Conservation (phyloP, 2,113 vertebrate genomes). For the Neofelis nebulosa region DNA sequence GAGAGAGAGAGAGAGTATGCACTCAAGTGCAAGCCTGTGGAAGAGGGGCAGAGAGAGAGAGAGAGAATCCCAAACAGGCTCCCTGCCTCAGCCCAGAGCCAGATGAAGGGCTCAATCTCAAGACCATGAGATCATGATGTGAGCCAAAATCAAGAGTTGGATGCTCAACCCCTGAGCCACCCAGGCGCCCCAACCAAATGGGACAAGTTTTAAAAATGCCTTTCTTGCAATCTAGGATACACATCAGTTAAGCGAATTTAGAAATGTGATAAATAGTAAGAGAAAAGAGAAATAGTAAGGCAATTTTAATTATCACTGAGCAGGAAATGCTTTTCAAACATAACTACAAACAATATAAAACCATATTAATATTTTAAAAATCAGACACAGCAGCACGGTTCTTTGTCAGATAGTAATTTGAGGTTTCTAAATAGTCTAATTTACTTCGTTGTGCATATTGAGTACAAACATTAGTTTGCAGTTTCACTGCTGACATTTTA, state of each 20-base stretch:
- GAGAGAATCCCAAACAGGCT: no score
- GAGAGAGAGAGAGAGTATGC: no score
- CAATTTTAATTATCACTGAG: neutral
- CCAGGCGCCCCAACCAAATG: neutral
- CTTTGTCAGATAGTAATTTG: neutral
- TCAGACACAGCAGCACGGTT: neutral
- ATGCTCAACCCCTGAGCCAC: no score
- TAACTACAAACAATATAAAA: neutral
- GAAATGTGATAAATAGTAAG: neutral
- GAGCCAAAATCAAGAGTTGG: no score
- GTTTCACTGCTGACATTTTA: conserved; percentile 47
- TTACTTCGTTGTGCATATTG: neutral
- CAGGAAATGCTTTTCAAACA: neutral
- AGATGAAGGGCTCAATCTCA: no score
- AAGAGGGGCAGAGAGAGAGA: no score
- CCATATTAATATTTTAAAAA: neutral
- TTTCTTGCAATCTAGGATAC: neutral
- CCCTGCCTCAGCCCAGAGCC: no score
- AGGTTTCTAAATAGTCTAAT: neutral
- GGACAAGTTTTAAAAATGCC: neutral
- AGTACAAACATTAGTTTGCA: neutral
- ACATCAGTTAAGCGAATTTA: neutral
- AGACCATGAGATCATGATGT: no score
- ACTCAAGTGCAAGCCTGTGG: no score
- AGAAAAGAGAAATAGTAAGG: neutral